Evolutionary conservation across 2,888 invertebrate genomes (phyloP).

Genomic region (Drosophila meridiana): DNA sequence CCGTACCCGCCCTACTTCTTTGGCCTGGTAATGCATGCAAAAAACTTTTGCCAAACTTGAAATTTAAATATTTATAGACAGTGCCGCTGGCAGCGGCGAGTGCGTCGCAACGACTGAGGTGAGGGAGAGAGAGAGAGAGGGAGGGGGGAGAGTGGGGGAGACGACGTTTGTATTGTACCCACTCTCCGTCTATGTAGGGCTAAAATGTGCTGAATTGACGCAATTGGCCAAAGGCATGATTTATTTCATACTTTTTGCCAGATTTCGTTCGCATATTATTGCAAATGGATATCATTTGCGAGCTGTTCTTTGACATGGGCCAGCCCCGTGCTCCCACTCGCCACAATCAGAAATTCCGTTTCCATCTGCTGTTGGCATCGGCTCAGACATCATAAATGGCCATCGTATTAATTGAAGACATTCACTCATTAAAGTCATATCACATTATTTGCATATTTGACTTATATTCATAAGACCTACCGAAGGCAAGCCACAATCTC

Average conservation of each 20-base stretch:
- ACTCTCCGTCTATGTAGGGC: not conserved
- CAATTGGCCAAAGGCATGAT: conserved; percentile 84
- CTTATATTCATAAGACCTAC: not conserved
- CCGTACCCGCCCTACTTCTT: conserved; percentile 2
- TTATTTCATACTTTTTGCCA: conserved; percentile 74
- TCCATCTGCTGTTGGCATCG: not conserved
- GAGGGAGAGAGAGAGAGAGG: not conserved
- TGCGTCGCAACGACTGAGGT: conserved; percentile 40
- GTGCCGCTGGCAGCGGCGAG: conserved; percentile 71
- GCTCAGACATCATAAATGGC: not conserved
- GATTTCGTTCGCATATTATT: conserved; percentile 28
- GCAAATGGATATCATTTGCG: conserved; percentile 52
- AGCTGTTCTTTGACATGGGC: conserved; percentile 18
- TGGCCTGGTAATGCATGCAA: conserved; percentile 76
- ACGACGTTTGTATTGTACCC: conserved; percentile 23
- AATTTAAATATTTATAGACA: conserved; percentile 81
- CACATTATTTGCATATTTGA: conserved; percentile 1
- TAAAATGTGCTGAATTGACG: conserved; percentile 80
- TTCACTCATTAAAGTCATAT: not conserved
- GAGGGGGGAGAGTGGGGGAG: not conserved
- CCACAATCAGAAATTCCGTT: not conserved
- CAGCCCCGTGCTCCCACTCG: not conserved
- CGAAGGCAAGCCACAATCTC: not conserved
- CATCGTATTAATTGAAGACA: not conserved
- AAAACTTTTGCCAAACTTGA: conserved; percentile 81